A percentile compares a stretch with the other conserved stretches of the same genome.
Conservation (phyloP, 2,113 vertebrate genomes). For the Motacilla tschutschensis region DNA sequence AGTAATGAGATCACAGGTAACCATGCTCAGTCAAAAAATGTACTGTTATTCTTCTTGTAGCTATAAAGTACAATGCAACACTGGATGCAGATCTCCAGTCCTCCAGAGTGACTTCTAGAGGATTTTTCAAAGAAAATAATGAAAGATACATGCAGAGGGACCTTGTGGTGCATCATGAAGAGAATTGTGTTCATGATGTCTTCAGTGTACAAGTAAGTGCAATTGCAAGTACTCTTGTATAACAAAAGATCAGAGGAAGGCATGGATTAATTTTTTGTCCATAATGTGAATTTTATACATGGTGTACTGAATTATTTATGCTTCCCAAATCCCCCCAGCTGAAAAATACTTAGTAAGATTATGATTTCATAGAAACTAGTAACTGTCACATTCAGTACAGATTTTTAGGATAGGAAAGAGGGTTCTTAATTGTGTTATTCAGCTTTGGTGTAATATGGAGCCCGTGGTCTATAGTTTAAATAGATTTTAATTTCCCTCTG, state of each 20-base stretch:
- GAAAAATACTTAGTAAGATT: neutral
- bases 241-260: neutral
- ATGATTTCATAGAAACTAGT: neutral
- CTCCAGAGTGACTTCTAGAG: constrained; percentile 83
- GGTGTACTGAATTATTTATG: neutral
- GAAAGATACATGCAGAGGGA: constrained; percentile 77
- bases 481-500: neutral
- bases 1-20: neutral
- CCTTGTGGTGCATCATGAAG: constrained; percentile 34
- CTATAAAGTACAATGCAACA: constrained; percentile 80
- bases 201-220: constrained; percentile 84
- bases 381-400: neutral
- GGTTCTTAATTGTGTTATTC: neutral
- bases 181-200: constrained; percentile 66
- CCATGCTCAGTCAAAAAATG: neutral
- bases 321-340: neutral
- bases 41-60: constrained; percentile 46
- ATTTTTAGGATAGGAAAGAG: neutral
- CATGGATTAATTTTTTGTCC: neutral
- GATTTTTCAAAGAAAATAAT: constrained; percentile 82
- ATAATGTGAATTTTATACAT: neutral
- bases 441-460: neutral
- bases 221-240: neutral
- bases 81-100: constrained; percentile 85
- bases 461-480: neutral